Evolutionary conservation across 2,113 vertebrate species (phyloP).

Genomic region (Eclectus roratus): DNA sequence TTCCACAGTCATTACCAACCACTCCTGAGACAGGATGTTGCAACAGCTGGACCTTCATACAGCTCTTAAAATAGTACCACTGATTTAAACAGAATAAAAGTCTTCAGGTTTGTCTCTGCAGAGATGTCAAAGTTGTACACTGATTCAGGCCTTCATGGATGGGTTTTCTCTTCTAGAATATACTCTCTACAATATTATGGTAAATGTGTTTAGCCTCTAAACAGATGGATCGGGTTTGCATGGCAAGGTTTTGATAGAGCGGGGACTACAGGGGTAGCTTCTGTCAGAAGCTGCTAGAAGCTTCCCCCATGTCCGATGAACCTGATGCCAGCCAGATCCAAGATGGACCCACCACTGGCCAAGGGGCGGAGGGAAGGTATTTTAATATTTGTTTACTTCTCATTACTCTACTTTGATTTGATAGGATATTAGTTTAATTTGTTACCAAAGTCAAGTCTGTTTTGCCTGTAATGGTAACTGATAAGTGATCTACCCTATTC

Average conservation of each 20-base stretch:
- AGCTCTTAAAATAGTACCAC: too few species aligned
- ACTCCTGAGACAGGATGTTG: accelerated
- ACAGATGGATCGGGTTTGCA: background rate
- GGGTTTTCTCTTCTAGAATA: background rate
- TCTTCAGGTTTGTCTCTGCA: background rate
- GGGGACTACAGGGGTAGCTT: background rate
- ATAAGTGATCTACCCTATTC: background rate
- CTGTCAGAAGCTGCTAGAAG: background rate
- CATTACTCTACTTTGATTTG: background rate
- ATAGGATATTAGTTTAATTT: background rate
- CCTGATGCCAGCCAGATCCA: background rate
- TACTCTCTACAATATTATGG: accelerated
- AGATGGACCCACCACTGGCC: background rate
- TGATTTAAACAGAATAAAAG: background rate
- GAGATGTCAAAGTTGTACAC: too few species aligned
- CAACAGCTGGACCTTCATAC: accelerated
- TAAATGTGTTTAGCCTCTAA: background rate
- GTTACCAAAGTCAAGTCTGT: background rate
- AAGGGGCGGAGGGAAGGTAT: background rate
- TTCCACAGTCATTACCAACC: background rate
- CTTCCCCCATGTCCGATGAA: background rate
- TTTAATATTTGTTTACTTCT: background rate
- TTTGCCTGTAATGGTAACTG: background rate
- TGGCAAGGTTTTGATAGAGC: background rate
- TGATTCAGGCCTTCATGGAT: background rate